Evolutionary conservation across 2,888 invertebrate species (phyloP).

Genomic region (Athalia rosae): DNA sequence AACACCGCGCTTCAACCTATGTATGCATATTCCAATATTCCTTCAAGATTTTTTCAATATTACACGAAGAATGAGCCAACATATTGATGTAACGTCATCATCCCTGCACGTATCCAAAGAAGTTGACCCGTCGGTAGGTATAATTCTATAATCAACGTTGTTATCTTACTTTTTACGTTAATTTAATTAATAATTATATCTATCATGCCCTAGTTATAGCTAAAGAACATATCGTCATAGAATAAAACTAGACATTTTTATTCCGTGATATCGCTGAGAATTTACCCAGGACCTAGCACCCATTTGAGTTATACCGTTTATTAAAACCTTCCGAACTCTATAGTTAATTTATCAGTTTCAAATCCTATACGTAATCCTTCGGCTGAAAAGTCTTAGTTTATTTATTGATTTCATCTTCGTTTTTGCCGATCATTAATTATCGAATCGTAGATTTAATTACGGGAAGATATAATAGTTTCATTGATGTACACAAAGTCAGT

Average conservation of each 20-base stretch:
- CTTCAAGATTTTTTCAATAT: background rate
- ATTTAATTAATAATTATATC: slow-evolving; percentile 29
- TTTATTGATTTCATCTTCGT: too few relatives aligned
- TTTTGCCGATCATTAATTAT: too few relatives aligned
- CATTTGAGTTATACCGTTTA: slow-evolving; percentile 33
- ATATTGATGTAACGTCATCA: background rate
- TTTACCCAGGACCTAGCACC: slow-evolving; percentile 37
- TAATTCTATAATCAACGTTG: slow-evolving; percentile 4
- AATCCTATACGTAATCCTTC: background rate
- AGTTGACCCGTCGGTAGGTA: slow-evolving; percentile 7
- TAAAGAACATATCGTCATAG: slow-evolving; percentile 6
- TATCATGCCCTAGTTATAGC: slow-evolving; percentile 32
- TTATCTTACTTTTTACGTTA: slow-evolving; percentile 35
- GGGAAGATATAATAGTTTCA: too few relatives aligned
- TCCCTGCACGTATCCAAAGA: background rate
- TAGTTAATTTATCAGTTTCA: background rate
- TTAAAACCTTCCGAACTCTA: background rate
- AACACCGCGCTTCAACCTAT: background rate
- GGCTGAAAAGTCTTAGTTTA: background rate
- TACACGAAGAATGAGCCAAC: background rate
- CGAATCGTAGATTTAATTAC: too few relatives aligned
- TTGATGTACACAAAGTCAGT: background rate
- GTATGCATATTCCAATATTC: background rate
- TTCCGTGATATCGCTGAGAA: slow-evolving; percentile 7
- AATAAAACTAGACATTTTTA: too few relatives aligned